Conservation (phyloP, 1,140 invertebrate species). For the Subanguina moxae region DNA sequence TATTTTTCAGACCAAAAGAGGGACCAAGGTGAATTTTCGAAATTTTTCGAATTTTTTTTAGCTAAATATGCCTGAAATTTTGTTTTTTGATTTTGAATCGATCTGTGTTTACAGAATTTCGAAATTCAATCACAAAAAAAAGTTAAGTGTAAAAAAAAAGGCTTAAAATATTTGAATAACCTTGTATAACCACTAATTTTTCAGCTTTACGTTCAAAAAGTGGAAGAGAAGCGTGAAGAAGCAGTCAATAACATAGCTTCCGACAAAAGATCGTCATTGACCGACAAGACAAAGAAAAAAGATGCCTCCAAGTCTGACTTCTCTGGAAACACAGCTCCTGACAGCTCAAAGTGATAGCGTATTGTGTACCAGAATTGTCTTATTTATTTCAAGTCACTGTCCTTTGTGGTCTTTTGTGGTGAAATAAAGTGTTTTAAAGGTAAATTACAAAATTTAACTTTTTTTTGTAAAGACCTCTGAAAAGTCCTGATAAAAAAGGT, state of each 20-base stretch:
- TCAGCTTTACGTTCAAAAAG: constrained; percentile 5
- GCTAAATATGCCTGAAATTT: background rate
- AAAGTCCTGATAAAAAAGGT: too few species aligned
- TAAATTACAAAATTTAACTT: too few species aligned
- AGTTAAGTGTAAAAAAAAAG: background rate
- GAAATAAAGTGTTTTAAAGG: background rate
- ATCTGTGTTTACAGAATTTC: too few species aligned
- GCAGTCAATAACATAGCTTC: background rate
- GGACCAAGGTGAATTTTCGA: too few species aligned
- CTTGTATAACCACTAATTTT: background rate
- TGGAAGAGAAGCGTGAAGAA: constrained; percentile 2
- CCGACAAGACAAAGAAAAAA: constrained; percentile 5
- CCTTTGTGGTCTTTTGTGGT: background rate
- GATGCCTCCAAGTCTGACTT: background rate
- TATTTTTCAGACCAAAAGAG: too few species aligned
- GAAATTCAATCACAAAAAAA: too few species aligned
- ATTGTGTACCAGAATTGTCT: background rate
- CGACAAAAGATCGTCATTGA: background rate
- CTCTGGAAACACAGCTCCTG: too few species aligned
- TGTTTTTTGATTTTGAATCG: background rate
- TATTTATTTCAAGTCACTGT: background rate
- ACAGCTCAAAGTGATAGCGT: too few species aligned
- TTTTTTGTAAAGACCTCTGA: too few species aligned
- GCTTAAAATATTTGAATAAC: background rate
- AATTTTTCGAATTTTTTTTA: too few species aligned